phyloP scores from a whole-genome alignment of 2,113 vertebrate species.

The Syngnathus floridae region DNA sequence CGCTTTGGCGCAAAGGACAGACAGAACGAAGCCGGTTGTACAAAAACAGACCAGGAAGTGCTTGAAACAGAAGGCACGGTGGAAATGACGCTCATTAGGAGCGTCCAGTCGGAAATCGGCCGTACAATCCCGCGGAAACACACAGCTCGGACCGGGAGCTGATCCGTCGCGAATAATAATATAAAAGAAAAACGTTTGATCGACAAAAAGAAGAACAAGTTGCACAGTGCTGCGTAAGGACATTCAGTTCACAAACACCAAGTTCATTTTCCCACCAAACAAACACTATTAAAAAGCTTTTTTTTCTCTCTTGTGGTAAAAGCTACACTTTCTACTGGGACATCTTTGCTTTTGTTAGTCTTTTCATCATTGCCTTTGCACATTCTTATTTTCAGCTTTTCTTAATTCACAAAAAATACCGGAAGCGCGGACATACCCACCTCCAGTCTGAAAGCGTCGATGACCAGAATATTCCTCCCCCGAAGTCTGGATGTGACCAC shows the following conservation, averaged over 20 bases:
- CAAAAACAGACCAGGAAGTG: constrained; percentile 76
- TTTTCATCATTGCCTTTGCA: constrained; percentile 63
- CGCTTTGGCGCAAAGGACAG: constrained; percentile 8
- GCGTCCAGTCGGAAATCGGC: constrained; percentile 56
- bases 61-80: constrained; percentile 78
- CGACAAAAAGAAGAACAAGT: constrained; percentile 39
- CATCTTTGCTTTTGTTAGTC: constrained; percentile 73
- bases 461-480: not conserved
- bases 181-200: constrained; percentile 2
- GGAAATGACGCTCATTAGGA: constrained; percentile 71
- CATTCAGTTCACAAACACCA: constrained; percentile 75
- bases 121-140: constrained; percentile 1
- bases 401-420: not conserved
- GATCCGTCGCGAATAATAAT: not conserved
- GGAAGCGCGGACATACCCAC: not conserved
- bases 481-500: not conserved
- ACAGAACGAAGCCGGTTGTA: constrained; percentile 55
- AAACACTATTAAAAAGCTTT: constrained; percentile 58
- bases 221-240: constrained; percentile 78
- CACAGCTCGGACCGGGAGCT: not conserved
- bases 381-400: constrained; percentile 16
- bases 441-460: not conserved
- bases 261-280: constrained; percentile 69
- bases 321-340: constrained; percentile 79
- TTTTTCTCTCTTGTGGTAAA: constrained; percentile 66